Evolutionary conservation across 1,140 invertebrate species (phyloP), one percentile per base, ranked within the genome.

Genomic region (Berghia stephanieae): DNA sequence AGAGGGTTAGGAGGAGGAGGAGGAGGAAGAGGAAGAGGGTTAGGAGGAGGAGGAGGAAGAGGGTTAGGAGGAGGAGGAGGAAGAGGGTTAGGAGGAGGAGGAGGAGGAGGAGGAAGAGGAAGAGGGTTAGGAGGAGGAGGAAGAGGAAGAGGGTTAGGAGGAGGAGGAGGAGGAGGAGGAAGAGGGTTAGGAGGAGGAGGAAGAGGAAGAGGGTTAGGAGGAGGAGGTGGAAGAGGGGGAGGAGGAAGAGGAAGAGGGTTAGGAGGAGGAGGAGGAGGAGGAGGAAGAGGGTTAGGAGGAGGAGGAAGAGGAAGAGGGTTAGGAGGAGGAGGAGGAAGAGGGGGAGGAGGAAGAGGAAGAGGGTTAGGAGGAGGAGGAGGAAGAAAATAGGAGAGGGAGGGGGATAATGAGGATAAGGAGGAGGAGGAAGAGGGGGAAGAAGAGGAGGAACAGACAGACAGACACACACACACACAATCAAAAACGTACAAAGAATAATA

Each of bases 221-320:
- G 24, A 13, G 27, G 68, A 21, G 43, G 16, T 3, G 46, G 68
- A 70, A 27, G 46, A 16, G 42, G 42, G 34, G 18, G 68, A 16
- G 24, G 42, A 70, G 68, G 42, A 46, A 34, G 44, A 72, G 44
- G n/a, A 46, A 72, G 69, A 72, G 34, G 40, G 66, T 49, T 18
- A 24, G 13, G 43, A 36, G 27, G 18, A 46, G 36, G 44, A 72
- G 43, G 27, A 31, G 34, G 44, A 72, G 69, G 34, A 40, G 52
- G 69, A 34, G 66, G 40, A 38, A 38, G 66, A 16, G 36, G 24
- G 66, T n/a, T n/a, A n/a, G 40, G 36, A 16, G 13, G 66, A 13
- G 4, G 31, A 34, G 34, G 6, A 16, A 42, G 5, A 10, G 38
- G 21, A 10, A 36, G 38, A 21, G 27, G 27, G 16, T 13, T 27